Evolutionary conservation across 2,888 invertebrate genomes (phyloP), one percentile per base, ranked within the genome.

Genomic region (Brachyopa scutellaris): DNA sequence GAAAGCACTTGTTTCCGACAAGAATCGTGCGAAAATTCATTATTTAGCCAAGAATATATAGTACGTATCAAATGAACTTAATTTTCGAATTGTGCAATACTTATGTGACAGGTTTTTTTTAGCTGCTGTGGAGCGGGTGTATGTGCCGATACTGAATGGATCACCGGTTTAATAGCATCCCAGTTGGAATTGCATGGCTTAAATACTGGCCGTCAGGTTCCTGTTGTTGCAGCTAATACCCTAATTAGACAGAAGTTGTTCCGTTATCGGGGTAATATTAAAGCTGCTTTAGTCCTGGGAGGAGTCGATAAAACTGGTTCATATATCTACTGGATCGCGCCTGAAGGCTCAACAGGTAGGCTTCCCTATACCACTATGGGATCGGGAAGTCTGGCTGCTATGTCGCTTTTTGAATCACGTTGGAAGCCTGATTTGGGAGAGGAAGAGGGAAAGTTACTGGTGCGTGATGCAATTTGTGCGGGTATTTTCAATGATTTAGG

Each of bases 401-500:
- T 99, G 96, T 93, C 98, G 67, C 96, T 98, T 0, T 97, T 99
- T 92, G 99, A 99, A 66, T 87, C 95, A 38, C 93, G 95, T 84
- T 99, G 97, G 96, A 96, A 94, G 86, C 94, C 95, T 3, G 92
- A 96, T 86, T 91, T 97, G 93, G 91, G 91, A 85, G 96, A 97
- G 88, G 97, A 96, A 85, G 97, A 98, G 86, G 99, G 96, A 15
- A 90, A 97, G 88, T 92, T 94, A 86, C 90, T 99, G 70, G 98
- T 99, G 0, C 93, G 97, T 47, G 95, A 98, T 92, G 99, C 97
- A 0, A 97, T 99, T 87, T 95, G 96, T 55, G 97, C 97, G 86
- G 99, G 99, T 92, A 97, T 99, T 86, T 98, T 98, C 91, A 99
- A 99, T 91, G 99, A 99, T 91, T 93, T 99, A 87, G 98, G 97